Percentiles rank a stretch among this genome's conserved stretches.
Conservation (phyloP, 2,888 invertebrate species). For the Athrips mouffetella region DNA sequence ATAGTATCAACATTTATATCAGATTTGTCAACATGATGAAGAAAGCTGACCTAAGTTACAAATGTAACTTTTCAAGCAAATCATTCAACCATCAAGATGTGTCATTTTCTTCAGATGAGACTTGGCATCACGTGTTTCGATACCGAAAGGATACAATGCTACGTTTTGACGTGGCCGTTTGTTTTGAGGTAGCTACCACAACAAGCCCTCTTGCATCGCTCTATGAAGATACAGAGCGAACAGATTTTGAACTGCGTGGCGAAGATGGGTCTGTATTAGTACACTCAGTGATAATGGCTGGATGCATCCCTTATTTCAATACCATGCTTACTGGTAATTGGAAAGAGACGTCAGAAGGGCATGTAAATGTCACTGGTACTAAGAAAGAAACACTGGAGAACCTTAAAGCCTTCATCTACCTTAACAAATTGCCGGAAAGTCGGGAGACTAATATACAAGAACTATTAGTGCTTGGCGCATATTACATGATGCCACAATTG, state of each 20-base stretch:
- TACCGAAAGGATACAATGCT: slow-evolving; percentile 30
- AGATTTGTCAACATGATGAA: slow-evolving; percentile 40
- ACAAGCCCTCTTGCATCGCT: slow-evolving; percentile 35
- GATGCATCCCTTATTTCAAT: slow-evolving; percentile 44
- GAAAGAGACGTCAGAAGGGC: slow-evolving; percentile 42
- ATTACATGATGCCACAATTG: slow-evolving; percentile 48
- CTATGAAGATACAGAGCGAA: slow-evolving; percentile 41
- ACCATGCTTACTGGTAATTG: slow-evolving; percentile 45
- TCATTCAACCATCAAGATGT: slow-evolving; percentile 34
- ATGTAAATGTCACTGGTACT: slow-evolving; percentile 39
- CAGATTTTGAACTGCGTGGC: slow-evolving; percentile 46
- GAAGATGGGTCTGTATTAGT: slow-evolving; percentile 44
- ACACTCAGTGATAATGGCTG: slow-evolving; percentile 44
- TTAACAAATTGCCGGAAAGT: slow-evolving; percentile 40
- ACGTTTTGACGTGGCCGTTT: slow-evolving; percentile 35
- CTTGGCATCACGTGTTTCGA: slow-evolving; percentile 43
- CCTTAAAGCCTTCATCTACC: slow-evolving; percentile 46
- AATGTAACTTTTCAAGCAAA: slow-evolving; percentile 33
- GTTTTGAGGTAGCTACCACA: slow-evolving; percentile 34
- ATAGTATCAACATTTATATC: slow-evolving; percentile 34
- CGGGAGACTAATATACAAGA: slow-evolving; percentile 38
- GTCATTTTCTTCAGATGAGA: slow-evolving; percentile 39
- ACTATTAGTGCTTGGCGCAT: slow-evolving; percentile 40
- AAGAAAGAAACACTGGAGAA: slow-evolving; percentile 37
- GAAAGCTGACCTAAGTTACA: slow-evolving; percentile 36